Base-by-base conservation (phyloP, 2,888 invertebrate species). In the Diadegma fenestrale region DNA sequence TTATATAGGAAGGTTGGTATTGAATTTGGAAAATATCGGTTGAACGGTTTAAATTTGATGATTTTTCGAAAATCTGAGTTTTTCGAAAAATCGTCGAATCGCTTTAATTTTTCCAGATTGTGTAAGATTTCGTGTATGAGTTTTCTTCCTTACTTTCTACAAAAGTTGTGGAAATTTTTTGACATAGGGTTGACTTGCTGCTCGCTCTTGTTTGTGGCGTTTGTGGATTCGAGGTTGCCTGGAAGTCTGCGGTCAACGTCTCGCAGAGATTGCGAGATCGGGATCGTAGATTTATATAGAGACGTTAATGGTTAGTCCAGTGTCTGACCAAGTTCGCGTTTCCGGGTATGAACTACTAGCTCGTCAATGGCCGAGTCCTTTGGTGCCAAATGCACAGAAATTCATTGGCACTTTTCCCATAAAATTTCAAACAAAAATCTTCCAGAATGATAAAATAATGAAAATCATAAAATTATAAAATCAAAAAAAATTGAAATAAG, bases 281-380 rank as follows among this genome's bases (percentile, higher is more conserved):
- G 14, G 48, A 64, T 30, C 45, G 48, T 66, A 54, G 66, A 81
- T 81, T 26, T 68, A n/a, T n/a, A n/a, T n/a, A n/a, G n/a, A 72
- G 78, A 76, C 71, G 54, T 82, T 80, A 64, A 71, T 61, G 80
- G 72, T 82, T 41, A 68, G 69, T 41, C 76, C 79, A 66, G 61
- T 54, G 54, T 79, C 80, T 82, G 82, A 82, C 80, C 81, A 61
- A 68, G 72, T 63, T 43, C 71, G 48, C 37, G 33, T 33, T 64
- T 63, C 14, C 54, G 41, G 58, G 58, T 66, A 48, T 79, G 37
- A 58, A 64, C 71, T 48, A 71, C 43, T 75, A 45, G 64, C 69
- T 45, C 73, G 48, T 26, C 19, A 19, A 1, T 51, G 2, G 4
- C 30, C 33, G 33, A 33, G 33, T 33, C 33, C 3, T 33, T 33